Percentiles rank a stretch among this genome's conserved stretches.
Conservation (phyloP, 2,797 vertebrate genomes). For the Knipowitschia caucasica region DNA sequence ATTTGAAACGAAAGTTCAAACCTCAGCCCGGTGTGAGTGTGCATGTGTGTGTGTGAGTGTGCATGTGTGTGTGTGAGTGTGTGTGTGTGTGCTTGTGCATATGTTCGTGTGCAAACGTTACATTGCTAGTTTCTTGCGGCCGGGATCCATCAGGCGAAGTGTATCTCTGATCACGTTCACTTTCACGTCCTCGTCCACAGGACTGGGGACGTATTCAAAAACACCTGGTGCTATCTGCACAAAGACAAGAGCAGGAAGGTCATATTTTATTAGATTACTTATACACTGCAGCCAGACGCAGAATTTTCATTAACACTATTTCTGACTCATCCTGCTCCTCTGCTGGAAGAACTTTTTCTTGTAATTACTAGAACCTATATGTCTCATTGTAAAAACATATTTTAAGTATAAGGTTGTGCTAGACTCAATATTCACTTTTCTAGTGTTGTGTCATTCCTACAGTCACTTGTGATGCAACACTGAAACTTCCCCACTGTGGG, state of each 20-base stretch:
- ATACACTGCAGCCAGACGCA: background rate
- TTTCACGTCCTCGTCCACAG: slow-evolving; percentile 94
- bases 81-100: slow-evolving; percentile 6
- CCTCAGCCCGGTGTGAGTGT: background rate
- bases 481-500: no score
- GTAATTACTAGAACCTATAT: no score
- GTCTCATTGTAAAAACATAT: no score
- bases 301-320: no score
- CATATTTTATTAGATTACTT: background rate
- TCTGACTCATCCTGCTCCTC: no score
- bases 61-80: background rate
- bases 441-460: no score
- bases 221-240: slow-evolving; percentile 89
- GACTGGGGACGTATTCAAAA: slow-evolving; percentile 89
- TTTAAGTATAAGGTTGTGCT: no score
- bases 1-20: slow-evolving; percentile 25
- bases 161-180: slow-evolving; percentile 95
- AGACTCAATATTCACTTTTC: no score
- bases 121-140: slow-evolving; percentile 73
- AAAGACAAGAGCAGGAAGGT: background rate
- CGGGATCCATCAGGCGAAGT: slow-evolving; percentile 88
- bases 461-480: no score
- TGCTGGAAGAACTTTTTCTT: no score
- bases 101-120: no score
- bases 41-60: slow-evolving; percentile 5